Evolutionary conservation across 2,888 invertebrate genomes (phyloP).

Genomic region (Pyrgus malvae): DNA sequence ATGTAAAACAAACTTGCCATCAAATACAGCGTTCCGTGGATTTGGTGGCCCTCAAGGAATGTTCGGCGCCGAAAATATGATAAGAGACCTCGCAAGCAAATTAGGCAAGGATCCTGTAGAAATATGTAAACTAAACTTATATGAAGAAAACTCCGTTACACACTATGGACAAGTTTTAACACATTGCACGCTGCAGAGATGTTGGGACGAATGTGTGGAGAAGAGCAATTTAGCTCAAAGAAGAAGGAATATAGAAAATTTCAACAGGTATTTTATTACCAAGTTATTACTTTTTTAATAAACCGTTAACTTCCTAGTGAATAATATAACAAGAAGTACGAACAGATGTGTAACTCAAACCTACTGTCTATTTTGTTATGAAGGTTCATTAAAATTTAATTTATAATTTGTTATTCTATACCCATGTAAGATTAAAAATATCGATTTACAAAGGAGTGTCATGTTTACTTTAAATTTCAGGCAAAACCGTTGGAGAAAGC

Average conservation of each 20-base stretch:
- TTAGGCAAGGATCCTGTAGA: conserved; percentile 84
- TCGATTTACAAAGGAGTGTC: background rate
- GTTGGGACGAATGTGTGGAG: conserved; percentile 89
- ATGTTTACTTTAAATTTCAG: conserved; percentile 61
- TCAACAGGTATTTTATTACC: conserved; percentile 83
- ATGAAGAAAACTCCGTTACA: conserved; percentile 88
- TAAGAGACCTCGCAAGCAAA: conserved; percentile 88
- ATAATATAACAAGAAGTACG: too few species aligned
- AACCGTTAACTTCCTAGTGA: too few species aligned
- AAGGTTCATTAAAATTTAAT: too few species aligned
- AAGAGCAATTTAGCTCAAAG: conserved; percentile 85
- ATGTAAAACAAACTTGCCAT: conserved; percentile 94
- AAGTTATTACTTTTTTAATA: too few species aligned
- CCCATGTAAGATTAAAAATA: too few species aligned
- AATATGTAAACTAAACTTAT: conserved; percentile 88
- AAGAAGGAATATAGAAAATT: conserved; percentile 82
- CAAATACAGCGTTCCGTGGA: conserved; percentile 96
- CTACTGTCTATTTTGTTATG: too few species aligned
- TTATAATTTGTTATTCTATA: too few species aligned
- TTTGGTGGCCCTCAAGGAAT: conserved; percentile 96
- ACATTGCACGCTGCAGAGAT: conserved; percentile 87
- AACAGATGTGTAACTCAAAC: too few species aligned
- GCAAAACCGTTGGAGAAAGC: conserved; percentile 91
- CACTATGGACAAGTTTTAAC: conserved; percentile 89
- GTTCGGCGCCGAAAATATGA: conserved; percentile 91